A percentile compares a stretch with the other conserved stretches of the same genome.
phyloP scores from a whole-genome alignment of 1,140 invertebrate genomes.

The Drosophila suzukii region DNA sequence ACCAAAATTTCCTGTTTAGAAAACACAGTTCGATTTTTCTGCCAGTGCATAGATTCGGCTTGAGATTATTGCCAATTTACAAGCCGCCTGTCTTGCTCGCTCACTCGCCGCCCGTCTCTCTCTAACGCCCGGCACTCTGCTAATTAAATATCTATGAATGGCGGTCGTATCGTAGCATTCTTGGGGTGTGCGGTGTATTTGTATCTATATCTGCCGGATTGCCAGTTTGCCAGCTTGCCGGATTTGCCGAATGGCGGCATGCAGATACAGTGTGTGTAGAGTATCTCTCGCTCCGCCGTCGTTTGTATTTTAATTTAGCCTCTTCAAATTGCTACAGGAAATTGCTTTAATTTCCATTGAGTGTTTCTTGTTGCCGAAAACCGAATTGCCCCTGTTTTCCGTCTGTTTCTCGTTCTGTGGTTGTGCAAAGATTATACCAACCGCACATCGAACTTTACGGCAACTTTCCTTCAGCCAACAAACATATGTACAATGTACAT shows the following conservation, averaged over 20 bases:
- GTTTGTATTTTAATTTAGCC: constrained; percentile 78
- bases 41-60: constrained; percentile 33
- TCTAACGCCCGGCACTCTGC: constrained; percentile 45
- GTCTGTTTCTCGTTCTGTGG: constrained; percentile 46
- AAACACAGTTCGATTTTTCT: neutral
- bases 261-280: constrained; percentile 8
- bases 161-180: constrained; percentile 62
- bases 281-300: constrained; percentile 3
- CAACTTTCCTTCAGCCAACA: constrained; percentile 16
- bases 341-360: constrained; percentile 83
- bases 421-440: constrained; percentile 45
- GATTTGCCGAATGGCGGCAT: constrained; percentile 10
- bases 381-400: constrained; percentile 53
- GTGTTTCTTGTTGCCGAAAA: constrained; percentile 51
- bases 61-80: constrained; percentile 72
- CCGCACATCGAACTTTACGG: constrained; percentile 28
- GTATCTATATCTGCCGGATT: constrained; percentile 22
- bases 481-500: neutral
- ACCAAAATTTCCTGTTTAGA: no score
- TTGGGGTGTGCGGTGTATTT: constrained; percentile 15
- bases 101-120: constrained; percentile 5
- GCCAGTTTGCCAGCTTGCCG: constrained; percentile 1
- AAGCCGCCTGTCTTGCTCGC: constrained; percentile 23
- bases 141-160: constrained; percentile 84
- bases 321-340: constrained; percentile 79